These are phyloP conservation scores for Anser cygnoides DNA, from an alignment of 2,113 vertebrate genomes.

Conservation along the genomic window DNA sequence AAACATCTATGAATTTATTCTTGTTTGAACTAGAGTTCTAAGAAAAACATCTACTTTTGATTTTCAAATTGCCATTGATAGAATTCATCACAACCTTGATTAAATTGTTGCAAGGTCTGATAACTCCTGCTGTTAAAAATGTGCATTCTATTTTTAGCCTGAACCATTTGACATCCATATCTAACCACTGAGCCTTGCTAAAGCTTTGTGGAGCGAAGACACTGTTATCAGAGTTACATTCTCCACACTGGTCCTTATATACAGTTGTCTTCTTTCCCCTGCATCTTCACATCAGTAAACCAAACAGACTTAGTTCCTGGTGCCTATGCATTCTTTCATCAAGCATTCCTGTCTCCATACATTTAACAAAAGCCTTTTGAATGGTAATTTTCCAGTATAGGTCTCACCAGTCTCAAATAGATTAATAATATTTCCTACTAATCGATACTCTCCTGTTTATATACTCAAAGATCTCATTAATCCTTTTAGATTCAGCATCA, in stretches of 20 bases:
- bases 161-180: not conserved
- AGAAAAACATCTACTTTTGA: slow-evolving; percentile 13
- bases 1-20: not conserved
- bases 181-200: not conserved
- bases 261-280: not conserved
- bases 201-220: not conserved
- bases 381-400: not conserved
- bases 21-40: slow-evolving; percentile 26
- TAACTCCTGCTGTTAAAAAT: not conserved
- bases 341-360: not conserved
- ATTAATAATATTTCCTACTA: not conserved
- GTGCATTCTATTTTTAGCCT: slow-evolving; percentile 17
- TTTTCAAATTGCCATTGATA: slow-evolving; percentile 23
- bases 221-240: not conserved
- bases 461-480: not conserved
- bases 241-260: not conserved
- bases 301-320: not conserved
- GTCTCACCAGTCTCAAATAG: not conserved
- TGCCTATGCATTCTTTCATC: not conserved
- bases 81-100: slow-evolving; percentile 21
- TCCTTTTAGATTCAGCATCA: not conserved
- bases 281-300: not conserved
- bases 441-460: not conserved
- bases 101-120: slow-evolving; percentile 21
- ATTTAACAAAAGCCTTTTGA: not conserved